Base-by-base conservation (phyloP, 2,797 vertebrate species). In the Microctenopoma stevenorrisi region DNA sequence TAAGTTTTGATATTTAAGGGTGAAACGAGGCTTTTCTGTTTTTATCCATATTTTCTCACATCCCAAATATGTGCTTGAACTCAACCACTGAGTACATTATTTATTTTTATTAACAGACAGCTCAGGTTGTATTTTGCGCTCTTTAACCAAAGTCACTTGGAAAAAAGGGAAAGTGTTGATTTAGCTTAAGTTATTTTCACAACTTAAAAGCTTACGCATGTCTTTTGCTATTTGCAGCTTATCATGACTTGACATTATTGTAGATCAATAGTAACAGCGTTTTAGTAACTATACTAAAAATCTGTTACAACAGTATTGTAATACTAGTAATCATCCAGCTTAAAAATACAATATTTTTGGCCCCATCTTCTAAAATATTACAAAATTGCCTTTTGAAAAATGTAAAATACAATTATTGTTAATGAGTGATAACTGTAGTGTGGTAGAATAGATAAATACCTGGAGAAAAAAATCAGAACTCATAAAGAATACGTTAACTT, bases 141-240 rank as follows among this genome's bases (percentile, higher is more conserved):
- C 7, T 47, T 44, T 12, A 33, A 56, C 54, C 25, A 62, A 73
- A 63, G 30, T 4, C 26, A 44, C 13, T 66, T 9, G 5, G 25
- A 68, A 75, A 46, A 68, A 43, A 62, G 54, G 63, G 49, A 51
- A 10, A 6, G 58, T 67, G 30, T 18, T 52, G 5, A 1, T 42
- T 18, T 37, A 48, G 26, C 10, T 47, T 26, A 11, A 30, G 3
- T 54, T 40, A 26, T 38, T 55, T 58, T 56, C 7, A 25, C 14
- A 43, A 51, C 30, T 43, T 50, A 11, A 7, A 40, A 38, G 25
- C 28, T 26, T 0, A 14, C 11, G 6, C 38, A 37, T 53, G 50
- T 38, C 12, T 62, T 57, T 35, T 14, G 14, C 48, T 46, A 49
- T 2, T 15, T 57, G 26, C 60, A 51, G 46, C 50, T 51, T 18